These are phyloP conservation scores for Catharus fuscescens DNA, from an alignment of 2,113 vertebrate genomes.

Conservation along the genomic window DNA sequence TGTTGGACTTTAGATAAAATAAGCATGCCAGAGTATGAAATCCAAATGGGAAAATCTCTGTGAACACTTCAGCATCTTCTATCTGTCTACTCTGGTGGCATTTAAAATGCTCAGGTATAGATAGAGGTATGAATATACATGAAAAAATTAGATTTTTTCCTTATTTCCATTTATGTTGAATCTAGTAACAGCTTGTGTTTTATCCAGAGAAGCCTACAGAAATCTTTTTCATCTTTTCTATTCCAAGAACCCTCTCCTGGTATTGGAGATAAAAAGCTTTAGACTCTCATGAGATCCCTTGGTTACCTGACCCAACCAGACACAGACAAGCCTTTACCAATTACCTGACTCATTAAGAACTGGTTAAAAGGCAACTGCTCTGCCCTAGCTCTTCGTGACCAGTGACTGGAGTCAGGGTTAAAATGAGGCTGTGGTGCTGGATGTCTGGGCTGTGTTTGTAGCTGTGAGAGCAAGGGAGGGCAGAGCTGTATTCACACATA, in stretches of 20 bases:
- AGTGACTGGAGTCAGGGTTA: not conserved
- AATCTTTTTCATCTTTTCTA: not conserved
- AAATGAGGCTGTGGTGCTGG: not conserved
- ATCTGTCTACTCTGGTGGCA: not conserved
- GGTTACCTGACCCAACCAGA: not conserved
- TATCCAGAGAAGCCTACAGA: not conserved
- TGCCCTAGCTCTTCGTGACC: not conserved
- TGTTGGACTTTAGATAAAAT: not conserved
- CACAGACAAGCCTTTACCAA: not conserved
- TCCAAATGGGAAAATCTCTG: not conserved
- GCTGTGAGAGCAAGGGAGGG: not conserved
- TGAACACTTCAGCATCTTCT: not conserved
- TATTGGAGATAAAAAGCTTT: not conserved
- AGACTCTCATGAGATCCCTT: not conserved
- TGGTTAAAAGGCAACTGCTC: not conserved
- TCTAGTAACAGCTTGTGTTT: not conserved
- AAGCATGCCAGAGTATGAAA: not conserved
- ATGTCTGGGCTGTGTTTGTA: not conserved
- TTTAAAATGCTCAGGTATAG: not conserved
- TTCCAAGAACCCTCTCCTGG: not conserved
- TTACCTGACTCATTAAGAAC: not conserved
- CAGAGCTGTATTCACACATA: not conserved
- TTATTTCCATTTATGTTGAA: not conserved
- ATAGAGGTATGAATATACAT: not conserved
- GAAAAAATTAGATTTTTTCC: not conserved